Evolutionary conservation across 2,888 invertebrate genomes (phyloP).

Genomic region (Stenichneumon culpator): DNA sequence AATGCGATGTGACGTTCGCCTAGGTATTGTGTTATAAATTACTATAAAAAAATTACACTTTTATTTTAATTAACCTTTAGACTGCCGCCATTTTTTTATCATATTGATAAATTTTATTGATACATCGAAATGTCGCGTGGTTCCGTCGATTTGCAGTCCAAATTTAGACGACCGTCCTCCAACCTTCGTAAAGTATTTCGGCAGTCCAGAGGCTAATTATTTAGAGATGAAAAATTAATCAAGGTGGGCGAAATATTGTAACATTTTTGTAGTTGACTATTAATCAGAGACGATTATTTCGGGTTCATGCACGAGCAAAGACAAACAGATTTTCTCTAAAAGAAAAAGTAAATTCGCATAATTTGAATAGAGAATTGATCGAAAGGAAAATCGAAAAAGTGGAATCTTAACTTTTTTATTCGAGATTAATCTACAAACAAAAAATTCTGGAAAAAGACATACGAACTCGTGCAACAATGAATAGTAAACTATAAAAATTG

Average conservation of each 20-base stretch:
- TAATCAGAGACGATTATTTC: background rate
- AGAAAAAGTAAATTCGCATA: background rate
- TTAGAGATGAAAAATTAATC: background rate
- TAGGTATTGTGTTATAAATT: constrained; percentile 80
- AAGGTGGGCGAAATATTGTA: background rate
- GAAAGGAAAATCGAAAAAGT: background rate
- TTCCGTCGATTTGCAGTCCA: background rate
- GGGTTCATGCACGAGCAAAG: background rate
- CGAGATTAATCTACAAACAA: background rate
- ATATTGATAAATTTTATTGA: background rate
- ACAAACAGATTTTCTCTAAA: background rate
- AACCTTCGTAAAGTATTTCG: background rate
- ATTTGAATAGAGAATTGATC: background rate
- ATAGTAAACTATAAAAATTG: background rate
- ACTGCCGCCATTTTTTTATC: background rate
- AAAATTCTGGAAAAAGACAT: background rate
- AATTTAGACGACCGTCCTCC: background rate
- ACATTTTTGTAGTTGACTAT: background rate
- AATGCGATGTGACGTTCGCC: constrained; percentile 87
- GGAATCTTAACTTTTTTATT: background rate
- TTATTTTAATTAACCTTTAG: background rate
- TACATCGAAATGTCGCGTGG: background rate
- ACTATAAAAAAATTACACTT: constrained; percentile 26
- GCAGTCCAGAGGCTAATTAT: constrained; percentile 1
- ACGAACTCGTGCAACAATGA: background rate